phyloP scores from a whole-genome alignment of 2,113 vertebrate genomes.

The Coregonus clupeaformis region DNA sequence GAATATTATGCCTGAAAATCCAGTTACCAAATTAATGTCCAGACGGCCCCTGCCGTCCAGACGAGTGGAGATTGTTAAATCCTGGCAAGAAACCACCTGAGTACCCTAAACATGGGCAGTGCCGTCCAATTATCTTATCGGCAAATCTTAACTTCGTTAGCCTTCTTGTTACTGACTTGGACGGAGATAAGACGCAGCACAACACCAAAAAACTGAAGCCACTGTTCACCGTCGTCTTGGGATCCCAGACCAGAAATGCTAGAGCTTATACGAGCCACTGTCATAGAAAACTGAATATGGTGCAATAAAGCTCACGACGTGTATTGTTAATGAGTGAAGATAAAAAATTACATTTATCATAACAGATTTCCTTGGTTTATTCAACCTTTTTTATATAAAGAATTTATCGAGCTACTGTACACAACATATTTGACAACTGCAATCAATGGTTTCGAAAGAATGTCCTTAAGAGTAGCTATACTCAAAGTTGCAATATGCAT shows the following conservation, averaged over 20 bases:
- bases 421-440: neutral
- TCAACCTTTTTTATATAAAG: too few species aligned
- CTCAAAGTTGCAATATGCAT: too few species aligned
- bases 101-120: constrained; percentile 24
- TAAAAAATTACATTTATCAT: too few species aligned
- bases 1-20: constrained; percentile 28
- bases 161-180: constrained; percentile 28
- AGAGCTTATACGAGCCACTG: neutral
- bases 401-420: neutral
- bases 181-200: constrained; percentile 25
- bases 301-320: too few species aligned
- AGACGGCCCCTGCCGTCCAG: constrained; percentile 11
- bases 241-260: neutral
- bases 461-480: neutral
- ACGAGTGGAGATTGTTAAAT: neutral
- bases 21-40: constrained; percentile 19
- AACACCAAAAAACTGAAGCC: constrained; percentile 20
- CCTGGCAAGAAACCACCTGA: neutral
- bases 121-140: constrained; percentile 32
- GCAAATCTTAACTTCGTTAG: constrained; percentile 46
- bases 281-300: too few species aligned
- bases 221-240: neutral
- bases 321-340: too few species aligned
- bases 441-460: neutral
- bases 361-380: too few species aligned